Conservation (phyloP, 2,113 vertebrate species). For the Neogale vison region DNA sequence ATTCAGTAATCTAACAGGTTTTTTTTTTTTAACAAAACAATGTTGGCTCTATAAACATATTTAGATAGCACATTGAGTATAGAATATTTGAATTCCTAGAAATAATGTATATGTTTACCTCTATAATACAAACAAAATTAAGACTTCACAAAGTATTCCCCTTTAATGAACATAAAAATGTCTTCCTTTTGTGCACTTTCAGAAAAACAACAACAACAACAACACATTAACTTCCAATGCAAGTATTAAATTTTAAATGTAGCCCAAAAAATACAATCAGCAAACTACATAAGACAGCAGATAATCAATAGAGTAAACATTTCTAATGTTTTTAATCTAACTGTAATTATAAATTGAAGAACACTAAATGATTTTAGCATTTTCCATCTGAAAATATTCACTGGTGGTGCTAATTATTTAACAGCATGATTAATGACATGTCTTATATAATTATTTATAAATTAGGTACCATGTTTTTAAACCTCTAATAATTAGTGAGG, state of each 20-base stretch:
- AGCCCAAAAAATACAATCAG: neutral
- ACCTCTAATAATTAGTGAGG: neutral
- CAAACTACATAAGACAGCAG: slow-evolving; percentile 22
- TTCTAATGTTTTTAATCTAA: slow-evolving; percentile 55
- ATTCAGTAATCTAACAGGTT: neutral
- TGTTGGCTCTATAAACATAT: neutral
- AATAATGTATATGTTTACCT: neutral
- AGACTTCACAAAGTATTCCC: neutral
- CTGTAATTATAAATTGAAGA: slow-evolving; percentile 66
- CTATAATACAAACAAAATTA: neutral
- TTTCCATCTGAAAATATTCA: slow-evolving; percentile 56
- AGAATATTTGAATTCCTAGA: neutral
- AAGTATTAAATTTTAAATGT: neutral
- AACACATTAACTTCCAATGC: neutral
- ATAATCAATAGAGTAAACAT: slow-evolving; percentile 64
- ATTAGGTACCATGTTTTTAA: slow-evolving; percentile 57
- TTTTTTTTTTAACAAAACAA: neutral
- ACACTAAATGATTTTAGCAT: slow-evolving; percentile 50
- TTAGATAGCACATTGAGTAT: neutral
- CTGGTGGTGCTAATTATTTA: slow-evolving; percentile 68
- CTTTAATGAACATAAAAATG: neutral
- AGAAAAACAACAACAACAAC: neutral
- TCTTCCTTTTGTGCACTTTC: neutral
- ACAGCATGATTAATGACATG: slow-evolving; percentile 68
- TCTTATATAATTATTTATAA: slow-evolving; percentile 67